Evolutionary conservation across 1,140 invertebrate genomes (phyloP).

Genomic region (Pachyrhynchus sulphureomaculatus): DNA sequence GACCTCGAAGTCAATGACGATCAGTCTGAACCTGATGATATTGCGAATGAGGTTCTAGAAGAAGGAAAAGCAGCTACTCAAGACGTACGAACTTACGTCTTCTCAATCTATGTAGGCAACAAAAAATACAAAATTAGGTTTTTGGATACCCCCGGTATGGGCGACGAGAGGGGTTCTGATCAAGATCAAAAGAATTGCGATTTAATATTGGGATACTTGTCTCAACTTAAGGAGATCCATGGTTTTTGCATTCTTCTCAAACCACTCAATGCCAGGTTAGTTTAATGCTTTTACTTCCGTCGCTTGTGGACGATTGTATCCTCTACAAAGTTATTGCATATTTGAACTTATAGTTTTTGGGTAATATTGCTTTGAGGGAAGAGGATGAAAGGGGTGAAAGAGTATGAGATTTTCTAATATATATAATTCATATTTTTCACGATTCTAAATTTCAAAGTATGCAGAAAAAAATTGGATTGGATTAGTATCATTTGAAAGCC

Average conservation of each 20-base stretch:
- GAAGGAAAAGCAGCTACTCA: constrained; percentile 39
- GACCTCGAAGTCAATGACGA: not conserved
- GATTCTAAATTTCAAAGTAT: no score
- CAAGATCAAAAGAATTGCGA: constrained; percentile 41
- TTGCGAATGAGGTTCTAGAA: not conserved
- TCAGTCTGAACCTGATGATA: no score
- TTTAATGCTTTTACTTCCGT: no score
- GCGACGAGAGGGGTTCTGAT: constrained; percentile 35
- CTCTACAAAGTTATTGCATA: no score
- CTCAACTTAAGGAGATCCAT: constrained; percentile 33
- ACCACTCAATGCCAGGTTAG: not conserved
- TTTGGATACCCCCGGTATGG: constrained; percentile 42
- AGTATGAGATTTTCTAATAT: no score
- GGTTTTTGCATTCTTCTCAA: constrained; percentile 41
- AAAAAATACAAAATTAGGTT: constrained; percentile 32
- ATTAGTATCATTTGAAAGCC: no score
- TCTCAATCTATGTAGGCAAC: constrained; percentile 29
- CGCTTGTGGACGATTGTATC: no score
- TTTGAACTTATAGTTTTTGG: no score
- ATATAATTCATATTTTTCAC: no score
- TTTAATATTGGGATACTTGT: constrained; percentile 37
- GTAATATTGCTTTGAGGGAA: no score
- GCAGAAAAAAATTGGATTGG: no score
- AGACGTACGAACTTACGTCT: constrained; percentile 37
- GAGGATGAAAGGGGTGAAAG: no score